Percentiles rank a stretch among this genome's conserved stretches.
Conservation (phyloP, 2,797 vertebrate genomes). For the Benthosema pterotum region DNA sequence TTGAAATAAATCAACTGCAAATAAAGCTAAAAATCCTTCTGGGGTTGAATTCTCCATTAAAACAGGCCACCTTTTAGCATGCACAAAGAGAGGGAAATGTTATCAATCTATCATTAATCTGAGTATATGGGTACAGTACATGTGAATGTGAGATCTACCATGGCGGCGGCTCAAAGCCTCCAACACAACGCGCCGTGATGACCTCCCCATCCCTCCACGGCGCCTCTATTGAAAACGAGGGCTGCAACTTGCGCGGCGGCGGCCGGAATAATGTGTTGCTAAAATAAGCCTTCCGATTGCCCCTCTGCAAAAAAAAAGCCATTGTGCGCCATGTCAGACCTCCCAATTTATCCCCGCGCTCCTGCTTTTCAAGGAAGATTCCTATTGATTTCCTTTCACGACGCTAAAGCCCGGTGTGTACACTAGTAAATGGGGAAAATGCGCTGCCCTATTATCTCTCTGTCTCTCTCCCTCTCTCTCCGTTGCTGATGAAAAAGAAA, state of each 20-base stretch:
- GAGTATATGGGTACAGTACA: no score
- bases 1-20: no score
- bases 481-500: slow-evolving; percentile 60
- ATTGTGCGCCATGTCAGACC: slow-evolving; percentile 58
- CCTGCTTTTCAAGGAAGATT: slow-evolving; percentile 65
- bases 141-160: slow-evolving; percentile 30
- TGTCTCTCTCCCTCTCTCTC: slow-evolving; percentile 35
- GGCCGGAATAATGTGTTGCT: slow-evolving; percentile 40
- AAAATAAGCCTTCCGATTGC: slow-evolving; percentile 55
- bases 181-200: slow-evolving; percentile 26
- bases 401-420: slow-evolving; percentile 43
- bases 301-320: slow-evolving; percentile 50
- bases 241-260: slow-evolving; percentile 40
- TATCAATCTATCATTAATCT: no score
- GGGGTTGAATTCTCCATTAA: no score
- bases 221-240: slow-evolving; percentile 52
- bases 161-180: slow-evolving; percentile 27
- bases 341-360: slow-evolving; percentile 64
- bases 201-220: slow-evolving; percentile 38
- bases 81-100: no score
- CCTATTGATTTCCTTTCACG: slow-evolving; percentile 77
- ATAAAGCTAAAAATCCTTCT: no score
- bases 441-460: slow-evolving; percentile 67
- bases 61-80: no score
- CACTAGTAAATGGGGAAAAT: slow-evolving; percentile 73